Evolutionary conservation across 1,140 invertebrate genomes (phyloP).

Genomic region (Asbolus verrucosus): DNA sequence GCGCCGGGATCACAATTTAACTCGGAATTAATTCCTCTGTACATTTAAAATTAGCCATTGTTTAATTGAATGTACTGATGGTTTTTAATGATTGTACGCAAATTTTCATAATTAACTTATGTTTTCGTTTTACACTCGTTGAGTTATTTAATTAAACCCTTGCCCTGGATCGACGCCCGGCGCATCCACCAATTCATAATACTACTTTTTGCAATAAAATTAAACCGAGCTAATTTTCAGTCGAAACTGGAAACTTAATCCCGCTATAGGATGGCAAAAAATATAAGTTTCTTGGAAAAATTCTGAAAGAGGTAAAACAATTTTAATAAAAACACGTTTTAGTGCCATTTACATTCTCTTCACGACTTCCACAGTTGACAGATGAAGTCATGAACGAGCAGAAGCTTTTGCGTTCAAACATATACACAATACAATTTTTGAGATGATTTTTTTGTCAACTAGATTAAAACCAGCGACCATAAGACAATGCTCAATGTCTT

Average conservation of each 20-base stretch:
- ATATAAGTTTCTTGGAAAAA: no score
- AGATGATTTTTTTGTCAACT: no score
- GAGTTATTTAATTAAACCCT: conserved; percentile 26
- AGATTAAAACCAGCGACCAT: no score
- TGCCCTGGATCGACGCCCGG: not conserved
- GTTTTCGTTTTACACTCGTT: conserved; percentile 14
- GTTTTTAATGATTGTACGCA: conserved; percentile 18
- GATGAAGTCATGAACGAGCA: no score
- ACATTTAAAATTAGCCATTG: conserved; percentile 28
- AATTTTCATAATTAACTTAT: conserved; percentile 32
- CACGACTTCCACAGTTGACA: no score
- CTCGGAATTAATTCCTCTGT: conserved; percentile 22
- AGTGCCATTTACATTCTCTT: no score
- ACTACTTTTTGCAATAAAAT: not conserved
- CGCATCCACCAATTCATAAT: not conserved
- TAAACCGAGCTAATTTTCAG: not conserved
- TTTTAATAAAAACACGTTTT: no score
- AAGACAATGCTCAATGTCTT: no score
- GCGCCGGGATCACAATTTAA: conserved; percentile 36
- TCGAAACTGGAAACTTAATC: not conserved
- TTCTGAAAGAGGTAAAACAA: no score
- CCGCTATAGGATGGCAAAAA: no score
- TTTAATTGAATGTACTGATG: conserved; percentile 36
- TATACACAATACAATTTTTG: no score
- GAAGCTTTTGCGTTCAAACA: no score